These are phyloP conservation scores for Pithys albifrons DNA, from an alignment of 2,113 vertebrate species.

Conservation along the genomic window DNA sequence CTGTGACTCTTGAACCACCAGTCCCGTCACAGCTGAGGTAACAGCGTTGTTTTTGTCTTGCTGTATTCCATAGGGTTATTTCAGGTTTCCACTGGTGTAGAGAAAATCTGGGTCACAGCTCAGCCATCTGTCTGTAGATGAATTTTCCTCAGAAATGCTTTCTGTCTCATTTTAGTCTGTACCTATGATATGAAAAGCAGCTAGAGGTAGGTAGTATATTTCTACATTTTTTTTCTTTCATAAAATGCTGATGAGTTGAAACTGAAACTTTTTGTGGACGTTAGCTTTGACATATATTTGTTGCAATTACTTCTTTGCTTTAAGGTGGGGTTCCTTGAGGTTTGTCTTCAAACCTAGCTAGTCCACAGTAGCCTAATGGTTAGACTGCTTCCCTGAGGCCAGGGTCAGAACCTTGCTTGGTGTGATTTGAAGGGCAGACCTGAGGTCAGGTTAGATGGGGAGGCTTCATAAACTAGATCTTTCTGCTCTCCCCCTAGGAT, in stretches of 20 bases:
- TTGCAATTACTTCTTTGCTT: neutral
- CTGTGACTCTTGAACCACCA: neutral
- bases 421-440: neutral
- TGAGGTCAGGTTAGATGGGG: neutral
- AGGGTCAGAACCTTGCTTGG: neutral
- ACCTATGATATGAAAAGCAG: neutral
- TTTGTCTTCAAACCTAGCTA: neutral
- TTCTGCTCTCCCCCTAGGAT: neutral
- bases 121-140: constrained; percentile 33
- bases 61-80: constrained; percentile 13
- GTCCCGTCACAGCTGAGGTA: neutral
- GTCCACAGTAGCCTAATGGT: neutral
- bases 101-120: constrained; percentile 49
- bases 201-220: neutral
- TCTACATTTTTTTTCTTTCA: neutral
- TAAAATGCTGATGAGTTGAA: neutral
- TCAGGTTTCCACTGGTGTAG: constrained; percentile 20
- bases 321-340: neutral
- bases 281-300: neutral
- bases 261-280: neutral
- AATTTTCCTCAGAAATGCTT: constrained; percentile 40
- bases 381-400: neutral
- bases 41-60: neutral
- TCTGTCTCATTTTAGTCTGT: neutral
- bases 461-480: neutral